phyloP scores from a whole-genome alignment of 2,888 invertebrate genomes.

The Chymomyza amoena region DNA sequence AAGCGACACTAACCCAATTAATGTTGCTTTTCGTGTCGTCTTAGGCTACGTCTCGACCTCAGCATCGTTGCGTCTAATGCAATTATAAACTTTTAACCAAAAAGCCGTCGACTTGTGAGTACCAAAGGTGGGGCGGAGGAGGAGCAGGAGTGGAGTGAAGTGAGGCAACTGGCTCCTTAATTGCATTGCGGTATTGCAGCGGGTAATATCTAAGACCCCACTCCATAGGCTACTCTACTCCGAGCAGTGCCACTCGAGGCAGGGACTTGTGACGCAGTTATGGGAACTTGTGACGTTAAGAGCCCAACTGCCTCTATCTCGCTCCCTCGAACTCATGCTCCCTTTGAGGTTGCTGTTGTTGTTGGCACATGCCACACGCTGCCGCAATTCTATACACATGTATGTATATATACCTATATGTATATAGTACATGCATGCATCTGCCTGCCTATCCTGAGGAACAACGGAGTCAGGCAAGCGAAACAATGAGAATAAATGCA shows the following conservation, averaged over 20 bases:
- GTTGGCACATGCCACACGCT: not conserved
- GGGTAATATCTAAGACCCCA: not conserved
- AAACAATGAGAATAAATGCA: conserved; percentile 37
- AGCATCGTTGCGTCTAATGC: conserved; percentile 39
- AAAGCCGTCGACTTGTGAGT: conserved; percentile 16
- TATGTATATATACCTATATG: not conserved
- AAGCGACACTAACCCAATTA: conserved; percentile 58
- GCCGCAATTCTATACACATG: not conserved
- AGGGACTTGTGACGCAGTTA: conserved; percentile 27
- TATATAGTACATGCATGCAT: not conserved
- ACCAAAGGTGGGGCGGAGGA: not conserved
- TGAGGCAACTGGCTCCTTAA: conserved; percentile 13
- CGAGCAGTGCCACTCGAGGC: conserved; percentile 27
- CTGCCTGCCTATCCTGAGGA: conserved; percentile 8
- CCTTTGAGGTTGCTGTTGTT: not conserved
- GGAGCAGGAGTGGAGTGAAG: not conserved
- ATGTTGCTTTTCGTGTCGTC: conserved; percentile 25
- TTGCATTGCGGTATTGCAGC: conserved; percentile 29
- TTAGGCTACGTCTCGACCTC: not conserved
- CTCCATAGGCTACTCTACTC: not conserved
- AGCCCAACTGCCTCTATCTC: conserved; percentile 15
- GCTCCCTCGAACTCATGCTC: too few species aligned
- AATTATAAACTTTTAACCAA: conserved; percentile 60
- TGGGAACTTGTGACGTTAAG: conserved; percentile 18
- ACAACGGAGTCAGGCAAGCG: not conserved